Conservation (phyloP, 2,113 vertebrate species). For the Mustelus asterias region DNA sequence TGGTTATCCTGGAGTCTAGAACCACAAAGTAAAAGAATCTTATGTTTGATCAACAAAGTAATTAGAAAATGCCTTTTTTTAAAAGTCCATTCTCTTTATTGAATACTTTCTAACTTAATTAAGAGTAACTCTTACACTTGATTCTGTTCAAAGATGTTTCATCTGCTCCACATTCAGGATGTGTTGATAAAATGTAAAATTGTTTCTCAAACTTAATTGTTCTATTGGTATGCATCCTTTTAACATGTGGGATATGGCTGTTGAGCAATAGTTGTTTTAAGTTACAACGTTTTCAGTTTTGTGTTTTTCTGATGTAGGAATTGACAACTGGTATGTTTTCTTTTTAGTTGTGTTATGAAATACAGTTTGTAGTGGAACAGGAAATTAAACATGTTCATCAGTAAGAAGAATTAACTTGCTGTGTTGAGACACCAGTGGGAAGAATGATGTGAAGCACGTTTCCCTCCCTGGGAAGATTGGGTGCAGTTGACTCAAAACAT, state of each 20-base stretch:
- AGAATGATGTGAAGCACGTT: conserved; percentile 8
- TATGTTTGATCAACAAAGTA: not conserved
- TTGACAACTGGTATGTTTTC: not conserved
- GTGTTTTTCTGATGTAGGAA: not conserved
- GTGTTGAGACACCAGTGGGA: conserved; percentile 1
- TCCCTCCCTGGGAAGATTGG: not conserved
- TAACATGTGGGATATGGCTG: not conserved
- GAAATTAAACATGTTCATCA: not conserved
- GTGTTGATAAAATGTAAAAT: not conserved
- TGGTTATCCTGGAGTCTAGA: not conserved
- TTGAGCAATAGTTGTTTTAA: not conserved
- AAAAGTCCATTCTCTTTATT: not conserved
- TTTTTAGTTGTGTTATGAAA: not conserved
- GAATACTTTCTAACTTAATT: not conserved
- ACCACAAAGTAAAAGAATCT: not conserved
- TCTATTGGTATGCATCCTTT: not conserved
- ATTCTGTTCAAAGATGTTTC: not conserved
- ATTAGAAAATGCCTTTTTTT: not conserved
- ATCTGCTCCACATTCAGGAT: not conserved
- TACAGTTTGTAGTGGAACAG: not conserved
- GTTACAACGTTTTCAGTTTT: not conserved
- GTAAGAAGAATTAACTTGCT: not conserved
- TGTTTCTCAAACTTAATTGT: not conserved
- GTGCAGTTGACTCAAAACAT: not conserved
- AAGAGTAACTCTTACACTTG: not conserved